Evolutionary conservation across 2,888 invertebrate species (phyloP), one percentile per base, ranked within the genome.

Genomic region (Mamestra brassicae): DNA sequence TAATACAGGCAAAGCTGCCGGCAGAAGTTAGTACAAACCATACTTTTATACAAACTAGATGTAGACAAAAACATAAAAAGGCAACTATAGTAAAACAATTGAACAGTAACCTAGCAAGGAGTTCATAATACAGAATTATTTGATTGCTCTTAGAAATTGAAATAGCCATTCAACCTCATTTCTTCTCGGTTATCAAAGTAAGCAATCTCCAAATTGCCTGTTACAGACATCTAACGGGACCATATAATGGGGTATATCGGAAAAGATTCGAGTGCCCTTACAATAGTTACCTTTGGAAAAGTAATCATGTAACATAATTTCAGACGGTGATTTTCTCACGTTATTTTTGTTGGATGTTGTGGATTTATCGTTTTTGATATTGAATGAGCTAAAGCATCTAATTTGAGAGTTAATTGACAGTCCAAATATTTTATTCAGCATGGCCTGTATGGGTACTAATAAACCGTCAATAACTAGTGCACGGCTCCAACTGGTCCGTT

Each of bases 191-290:
- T 81, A 81, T 78, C 78, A 82, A 78, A 82, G 74, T 82, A 74
- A 78, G 74, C 78, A 82, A 71, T 81, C 83, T 81, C 58, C 58
- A 82, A 82, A 81, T 82, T 74, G 83, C 42, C 71, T 78, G 75
- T 78, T 71, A 78, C 62, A 82, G 78, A 82, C 60, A 55, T 82
- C 64, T 81, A 68, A 68, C 64, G 57, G 54, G 17, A 34, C 55
- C 5, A 8, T 42, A 47, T 68, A 68, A 61, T 78, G 50, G 66
- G 34, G 60, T 45, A 60, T 62, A 61, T 73, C 17, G 52, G 54
- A 61, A 69, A 71, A 68, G 36, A 61, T 78, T 78, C 74, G 13
- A 74, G 67, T 65, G n/a, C 34, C 55, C 17, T 66, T 17, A 57
- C 73, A 70, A 66, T 62, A 66, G 71, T 63, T 72, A 62, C 64